Percentiles rank a stretch among this genome's conserved stretches.
Evolutionary conservation across 2,113 vertebrate species (phyloP).

Genomic region (Oncorhynchus nerka): DNA sequence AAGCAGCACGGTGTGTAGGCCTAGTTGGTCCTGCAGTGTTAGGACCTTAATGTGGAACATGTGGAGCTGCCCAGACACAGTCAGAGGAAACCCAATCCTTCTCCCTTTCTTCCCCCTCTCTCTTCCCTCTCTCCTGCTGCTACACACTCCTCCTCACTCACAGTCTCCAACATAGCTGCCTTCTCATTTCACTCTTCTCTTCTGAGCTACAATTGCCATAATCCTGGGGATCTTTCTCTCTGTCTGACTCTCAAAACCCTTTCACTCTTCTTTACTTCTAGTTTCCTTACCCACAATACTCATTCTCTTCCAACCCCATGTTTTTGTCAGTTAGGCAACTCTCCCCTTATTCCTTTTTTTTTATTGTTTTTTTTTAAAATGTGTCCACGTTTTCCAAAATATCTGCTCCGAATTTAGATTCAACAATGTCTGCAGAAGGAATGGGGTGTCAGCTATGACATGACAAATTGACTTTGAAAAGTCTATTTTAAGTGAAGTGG

Average conservation of each 20-base stretch:
- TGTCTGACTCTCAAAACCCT: slow-evolving; percentile 5
- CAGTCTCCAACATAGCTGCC: slow-evolving; percentile 13
- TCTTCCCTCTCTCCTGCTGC: slow-evolving; percentile 32
- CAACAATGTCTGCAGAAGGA: no score
- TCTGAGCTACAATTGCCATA: neutral
- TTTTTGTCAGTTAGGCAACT: neutral
- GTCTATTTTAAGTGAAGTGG: no score
- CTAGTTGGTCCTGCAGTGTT: slow-evolving; percentile 70
- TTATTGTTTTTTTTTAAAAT: neutral
- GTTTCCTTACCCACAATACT: no score
- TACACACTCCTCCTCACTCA: slow-evolving; percentile 45
- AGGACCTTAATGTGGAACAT: slow-evolving; percentile 80
- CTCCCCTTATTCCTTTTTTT: neutral
- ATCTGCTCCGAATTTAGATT: no score
- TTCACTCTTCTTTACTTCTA: slow-evolving; percentile 14
- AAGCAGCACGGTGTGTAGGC: slow-evolving; percentile 71
- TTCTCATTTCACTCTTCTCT: neutral
- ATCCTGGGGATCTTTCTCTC: neutral
- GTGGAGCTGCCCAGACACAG: slow-evolving; percentile 78
- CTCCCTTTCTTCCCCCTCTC: slow-evolving; percentile 15
- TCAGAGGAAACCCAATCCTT: slow-evolving; percentile 78
- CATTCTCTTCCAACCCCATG: neutral
- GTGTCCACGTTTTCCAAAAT: no score
- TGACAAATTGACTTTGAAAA: no score
- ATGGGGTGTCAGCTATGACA: no score